phyloP scores from a whole-genome alignment of 2,113 vertebrate genomes.

The Oenanthe melanoleuca region DNA sequence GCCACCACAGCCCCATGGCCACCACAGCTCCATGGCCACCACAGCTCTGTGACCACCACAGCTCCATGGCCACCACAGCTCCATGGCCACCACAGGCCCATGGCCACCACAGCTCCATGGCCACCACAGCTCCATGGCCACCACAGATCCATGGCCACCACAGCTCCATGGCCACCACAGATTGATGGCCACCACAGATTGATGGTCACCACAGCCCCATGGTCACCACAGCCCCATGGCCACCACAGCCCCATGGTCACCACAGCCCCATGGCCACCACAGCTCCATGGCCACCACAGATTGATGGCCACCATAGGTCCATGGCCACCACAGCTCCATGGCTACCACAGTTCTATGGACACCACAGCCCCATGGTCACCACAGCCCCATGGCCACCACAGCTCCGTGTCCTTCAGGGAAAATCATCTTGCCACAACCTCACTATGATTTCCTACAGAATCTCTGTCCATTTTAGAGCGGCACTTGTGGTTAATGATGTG shows the following conservation, averaged over 20 bases:
- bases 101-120: rapidly evolving
- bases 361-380: not conserved
- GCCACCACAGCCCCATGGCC: rapidly evolving
- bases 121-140: rapidly evolving
- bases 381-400: rapidly evolving
- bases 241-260: too few relatives aligned
- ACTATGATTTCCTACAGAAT: not conserved
- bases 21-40: rapidly evolving
- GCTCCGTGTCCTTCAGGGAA: rapidly evolving
- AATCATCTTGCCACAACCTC: not conserved
- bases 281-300: too few relatives aligned
- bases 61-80: rapidly evolving
- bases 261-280: too few relatives aligned
- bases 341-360: too few relatives aligned
- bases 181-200: not conserved
- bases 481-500: not conserved
- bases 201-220: not conserved
- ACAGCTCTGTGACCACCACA: not conserved
- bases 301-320: too few relatives aligned
- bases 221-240: too few relatives aligned
- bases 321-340: too few relatives aligned
- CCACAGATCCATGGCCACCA: not conserved
- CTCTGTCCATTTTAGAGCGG: not conserved
- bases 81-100: rapidly evolving
- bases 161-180: rapidly evolving